Conservation (phyloP, 2,888 invertebrate genomes). For the Trissolcus japonicus region DNA sequence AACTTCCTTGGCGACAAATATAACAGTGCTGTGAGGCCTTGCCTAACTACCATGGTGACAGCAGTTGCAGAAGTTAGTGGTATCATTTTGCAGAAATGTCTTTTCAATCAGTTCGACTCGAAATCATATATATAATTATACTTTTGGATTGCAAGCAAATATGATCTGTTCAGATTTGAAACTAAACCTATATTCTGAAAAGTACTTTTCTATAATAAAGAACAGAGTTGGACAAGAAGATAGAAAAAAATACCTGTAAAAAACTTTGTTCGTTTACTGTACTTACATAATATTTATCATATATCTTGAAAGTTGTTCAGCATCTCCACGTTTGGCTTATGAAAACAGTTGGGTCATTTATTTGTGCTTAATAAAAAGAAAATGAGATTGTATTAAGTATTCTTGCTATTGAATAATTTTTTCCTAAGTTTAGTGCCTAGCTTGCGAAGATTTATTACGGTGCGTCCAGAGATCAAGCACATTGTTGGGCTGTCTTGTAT, state of each 20-base stretch:
- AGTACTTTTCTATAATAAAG: too few relatives aligned
- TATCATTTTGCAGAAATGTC: conserved; percentile 28
- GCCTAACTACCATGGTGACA: conserved; percentile 36
- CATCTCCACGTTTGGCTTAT: too few relatives aligned
- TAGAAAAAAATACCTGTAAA: too few relatives aligned
- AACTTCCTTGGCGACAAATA: conserved; percentile 35
- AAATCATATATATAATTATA: background rate
- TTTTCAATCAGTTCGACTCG: conserved; percentile 14
- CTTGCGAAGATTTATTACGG: conserved; percentile 27
- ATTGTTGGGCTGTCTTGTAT: too few relatives aligned
- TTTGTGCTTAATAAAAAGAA: background rate
- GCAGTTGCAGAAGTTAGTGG: conserved; percentile 26
- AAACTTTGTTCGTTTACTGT: too few relatives aligned
- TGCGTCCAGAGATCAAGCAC: conserved; percentile 12
- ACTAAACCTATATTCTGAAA: too few relatives aligned
- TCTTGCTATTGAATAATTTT: conserved; percentile 42
- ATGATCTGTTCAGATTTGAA: too few relatives aligned
- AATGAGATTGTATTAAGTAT: conserved; percentile 32
- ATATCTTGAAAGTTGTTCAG: too few relatives aligned
- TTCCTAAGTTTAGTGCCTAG: conserved; percentile 26
- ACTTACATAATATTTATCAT: too few relatives aligned
- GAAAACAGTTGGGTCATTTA: background rate
- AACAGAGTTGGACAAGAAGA: too few relatives aligned
- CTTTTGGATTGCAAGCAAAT: too few relatives aligned
- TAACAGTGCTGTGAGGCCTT: conserved; percentile 44